phyloP scores from a whole-genome alignment of 2,888 invertebrate species.

The Cylindroiulus punctatus region DNA sequence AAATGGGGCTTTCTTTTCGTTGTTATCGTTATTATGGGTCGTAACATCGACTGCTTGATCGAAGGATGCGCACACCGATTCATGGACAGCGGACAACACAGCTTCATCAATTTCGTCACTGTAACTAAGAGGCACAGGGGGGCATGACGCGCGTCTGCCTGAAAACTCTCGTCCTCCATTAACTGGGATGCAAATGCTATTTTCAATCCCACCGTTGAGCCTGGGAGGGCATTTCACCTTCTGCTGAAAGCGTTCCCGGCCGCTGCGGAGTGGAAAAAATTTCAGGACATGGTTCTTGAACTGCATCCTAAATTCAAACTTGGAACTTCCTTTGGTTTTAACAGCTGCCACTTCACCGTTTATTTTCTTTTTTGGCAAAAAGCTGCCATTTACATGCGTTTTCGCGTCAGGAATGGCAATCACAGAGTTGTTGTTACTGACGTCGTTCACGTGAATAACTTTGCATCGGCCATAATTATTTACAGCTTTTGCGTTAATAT shows the following conservation, averaged over 20 bases:
- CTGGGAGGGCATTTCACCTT: slow-evolving; percentile 1
- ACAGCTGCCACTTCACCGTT: background rate
- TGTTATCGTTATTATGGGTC: slow-evolving; percentile 1
- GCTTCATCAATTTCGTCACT: background rate
- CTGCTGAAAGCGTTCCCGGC: background rate
- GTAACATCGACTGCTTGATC: background rate
- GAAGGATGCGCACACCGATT: background rate
- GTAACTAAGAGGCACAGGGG: slow-evolving; percentile 28
- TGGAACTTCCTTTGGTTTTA: background rate
- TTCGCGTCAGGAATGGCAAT: background rate
- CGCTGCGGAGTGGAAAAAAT: slow-evolving; percentile 28
- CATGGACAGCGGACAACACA: background rate
- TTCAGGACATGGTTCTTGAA: slow-evolving; percentile 47
- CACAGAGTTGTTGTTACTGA: background rate
- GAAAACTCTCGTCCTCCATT: background rate
- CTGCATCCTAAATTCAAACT: slow-evolving; percentile 40
- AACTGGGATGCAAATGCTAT: background rate
- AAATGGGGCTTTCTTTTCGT: slow-evolving; percentile 2
- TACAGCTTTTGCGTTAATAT: slow-evolving; percentile 17
- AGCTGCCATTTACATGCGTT: background rate
- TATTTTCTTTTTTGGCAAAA: background rate
- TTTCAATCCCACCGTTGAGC: slow-evolving; percentile 13
- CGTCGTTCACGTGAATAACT: background rate
- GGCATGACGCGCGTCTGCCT: background rate
- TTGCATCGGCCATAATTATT: slow-evolving; percentile 31